Base-by-base conservation (phyloP, 2,888 invertebrate genomes). In the Neoitamus cyanurus region DNA sequence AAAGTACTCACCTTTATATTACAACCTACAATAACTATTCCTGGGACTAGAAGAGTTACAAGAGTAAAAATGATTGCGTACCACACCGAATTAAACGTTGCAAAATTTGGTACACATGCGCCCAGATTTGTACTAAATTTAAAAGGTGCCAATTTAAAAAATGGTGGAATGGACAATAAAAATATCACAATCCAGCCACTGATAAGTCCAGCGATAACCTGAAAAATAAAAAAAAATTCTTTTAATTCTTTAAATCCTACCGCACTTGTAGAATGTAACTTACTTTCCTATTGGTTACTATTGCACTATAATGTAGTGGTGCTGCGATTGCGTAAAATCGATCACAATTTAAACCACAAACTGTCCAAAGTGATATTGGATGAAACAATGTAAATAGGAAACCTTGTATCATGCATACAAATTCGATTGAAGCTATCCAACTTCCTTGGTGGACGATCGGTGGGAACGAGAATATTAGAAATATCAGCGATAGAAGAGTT, bases 261-360 rank as follows among this genome's bases (percentile, higher is more conserved):
- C n/a, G n/a, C n/a, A n/a, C n/a, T n/a, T n/a, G n/a, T n/a, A n/a
- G n/a, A n/a, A n/a, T n/a, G n/a, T n/a, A 31, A 77, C 86, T 88
- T 88, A 94, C 94, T 92, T 95, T 94, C 87, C 93, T 93, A 0
- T 95, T 94, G 58, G 94, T 96, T 28, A 96, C 95, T 84, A 96
- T 92, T 82, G 95, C 95, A 31, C 94, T 94, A 90, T 96, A 96
- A 89, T 96, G 96, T 85, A 96, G 90, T 0, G 96, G 96, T 0
- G 95, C 94, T 0, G 96, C 94, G 83, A 96, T 96, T 69, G 96
- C 96, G 86, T 95, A 95, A 86, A 95, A 96, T 86, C 96, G 92
- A 90, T 95, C 95, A 85, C 95, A 95, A 89, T 96, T 96, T 86
- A 96, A 92, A 3, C 96, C 96, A 87, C 95, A 95, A 37, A 96